phyloP scores from a whole-genome alignment of 2,797 vertebrate species.

The Acanthis flammea region DNA sequence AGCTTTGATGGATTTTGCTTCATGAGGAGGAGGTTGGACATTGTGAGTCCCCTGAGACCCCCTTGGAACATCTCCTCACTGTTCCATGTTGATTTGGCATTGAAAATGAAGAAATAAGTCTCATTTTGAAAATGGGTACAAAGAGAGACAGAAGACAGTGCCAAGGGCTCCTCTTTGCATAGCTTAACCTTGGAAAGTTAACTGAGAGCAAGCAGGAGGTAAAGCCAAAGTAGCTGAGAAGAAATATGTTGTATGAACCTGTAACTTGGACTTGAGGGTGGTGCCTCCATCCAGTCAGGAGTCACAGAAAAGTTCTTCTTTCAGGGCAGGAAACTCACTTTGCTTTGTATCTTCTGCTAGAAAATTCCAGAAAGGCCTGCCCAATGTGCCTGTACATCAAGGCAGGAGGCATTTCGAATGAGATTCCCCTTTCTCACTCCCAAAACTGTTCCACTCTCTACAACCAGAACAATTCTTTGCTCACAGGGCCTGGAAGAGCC shows the following conservation, averaged over 20 bases:
- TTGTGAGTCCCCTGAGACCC: background rate
- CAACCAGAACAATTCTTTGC: background rate
- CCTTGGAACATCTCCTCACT: background rate
- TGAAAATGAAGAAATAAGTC: background rate
- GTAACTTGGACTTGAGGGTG: background rate
- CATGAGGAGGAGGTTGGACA: background rate
- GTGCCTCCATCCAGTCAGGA: background rate
- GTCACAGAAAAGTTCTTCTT: background rate
- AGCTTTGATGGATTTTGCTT: background rate
- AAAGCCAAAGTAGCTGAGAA: background rate
- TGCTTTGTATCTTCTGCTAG: fast-evolving
- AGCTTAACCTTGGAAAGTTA: background rate
- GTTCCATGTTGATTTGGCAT: background rate
- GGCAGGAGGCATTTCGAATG: background rate
- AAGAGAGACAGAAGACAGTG: background rate
- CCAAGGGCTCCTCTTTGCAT: background rate
- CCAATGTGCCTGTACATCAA: background rate
- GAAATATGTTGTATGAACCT: background rate
- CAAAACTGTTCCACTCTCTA: background rate
- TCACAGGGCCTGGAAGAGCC: background rate
- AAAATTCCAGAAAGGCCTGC: background rate
- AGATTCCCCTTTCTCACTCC: background rate
- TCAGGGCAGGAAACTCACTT: background rate
- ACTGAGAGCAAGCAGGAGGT: background rate
- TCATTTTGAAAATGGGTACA: background rate